phyloP scores from a whole-genome alignment of 1,140 invertebrate species.

The Coptotermes formosanus region DNA sequence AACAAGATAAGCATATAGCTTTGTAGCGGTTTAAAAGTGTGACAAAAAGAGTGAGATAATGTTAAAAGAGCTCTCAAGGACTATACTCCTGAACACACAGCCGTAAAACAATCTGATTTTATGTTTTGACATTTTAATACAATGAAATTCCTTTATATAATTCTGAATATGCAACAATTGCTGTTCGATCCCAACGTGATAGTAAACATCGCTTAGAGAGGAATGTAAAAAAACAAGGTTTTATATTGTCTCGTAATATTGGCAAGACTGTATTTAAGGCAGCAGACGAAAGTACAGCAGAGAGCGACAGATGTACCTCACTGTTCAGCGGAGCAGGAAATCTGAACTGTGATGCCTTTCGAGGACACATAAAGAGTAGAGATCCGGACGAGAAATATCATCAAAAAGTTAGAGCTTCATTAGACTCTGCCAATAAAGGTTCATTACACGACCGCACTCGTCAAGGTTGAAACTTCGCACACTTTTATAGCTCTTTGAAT shows the following conservation, averaged over 20 bases:
- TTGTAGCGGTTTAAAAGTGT: too few relatives aligned
- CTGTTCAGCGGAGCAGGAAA: neutral
- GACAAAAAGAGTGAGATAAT: too few relatives aligned
- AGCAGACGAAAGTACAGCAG: neutral
- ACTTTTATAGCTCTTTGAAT: slow-evolving; percentile 5
- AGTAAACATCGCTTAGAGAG: too few relatives aligned
- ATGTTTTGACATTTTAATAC: too few relatives aligned
- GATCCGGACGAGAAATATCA: neutral
- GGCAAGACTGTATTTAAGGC: neutral
- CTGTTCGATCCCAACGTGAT: too few relatives aligned
- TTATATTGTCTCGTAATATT: neutral
- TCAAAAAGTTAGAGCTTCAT: neutral
- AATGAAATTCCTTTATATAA: too few relatives aligned
- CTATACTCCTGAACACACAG: too few relatives aligned
- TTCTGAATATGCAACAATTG: too few relatives aligned
- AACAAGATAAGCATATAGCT: too few relatives aligned
- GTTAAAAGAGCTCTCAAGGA: too few relatives aligned
- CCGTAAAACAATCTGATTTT: too few relatives aligned
- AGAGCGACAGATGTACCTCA: neutral
- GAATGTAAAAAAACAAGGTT: too few relatives aligned
- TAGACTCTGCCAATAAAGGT: neutral
- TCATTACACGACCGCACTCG: neutral
- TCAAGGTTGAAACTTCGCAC: neutral
- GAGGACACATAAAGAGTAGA: neutral
- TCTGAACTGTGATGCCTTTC: neutral